Evolutionary conservation across 2,888 invertebrate genomes (phyloP).

Genomic region (Metacarcinus magister): DNA sequence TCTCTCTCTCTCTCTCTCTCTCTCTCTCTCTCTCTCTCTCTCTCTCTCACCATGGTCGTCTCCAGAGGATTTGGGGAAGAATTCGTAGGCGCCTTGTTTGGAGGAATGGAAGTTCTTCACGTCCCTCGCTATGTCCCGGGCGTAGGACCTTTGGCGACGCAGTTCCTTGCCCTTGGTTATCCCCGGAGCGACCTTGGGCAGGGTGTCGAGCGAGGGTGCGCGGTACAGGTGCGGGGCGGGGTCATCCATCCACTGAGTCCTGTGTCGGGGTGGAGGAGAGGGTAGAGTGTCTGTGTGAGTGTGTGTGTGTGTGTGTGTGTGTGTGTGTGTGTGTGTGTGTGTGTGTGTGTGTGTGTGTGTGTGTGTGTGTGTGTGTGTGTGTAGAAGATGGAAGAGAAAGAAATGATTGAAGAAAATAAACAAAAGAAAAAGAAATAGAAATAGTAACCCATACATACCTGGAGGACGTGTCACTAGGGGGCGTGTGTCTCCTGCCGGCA

Average conservation of each 20-base stretch:
- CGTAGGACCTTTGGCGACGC: constrained; percentile 79
- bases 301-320: neutral
- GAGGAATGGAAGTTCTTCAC: constrained; percentile 74
- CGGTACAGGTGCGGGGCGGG: constrained; percentile 87
- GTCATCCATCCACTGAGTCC: constrained; percentile 67
- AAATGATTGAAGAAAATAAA: neutral
- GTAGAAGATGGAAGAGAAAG: neutral
- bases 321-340: too few relatives aligned
- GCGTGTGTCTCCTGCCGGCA: constrained; percentile 67
- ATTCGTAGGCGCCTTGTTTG: constrained; percentile 75
- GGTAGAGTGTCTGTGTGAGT: neutral
- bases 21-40: constrained; percentile 57
- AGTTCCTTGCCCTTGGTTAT: constrained; percentile 69
- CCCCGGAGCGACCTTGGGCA: constrained; percentile 64
- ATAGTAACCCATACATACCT: neutral
- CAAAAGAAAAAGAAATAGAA: neutral
- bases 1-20: constrained; percentile 50
- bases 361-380: too few relatives aligned
- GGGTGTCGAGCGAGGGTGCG: constrained; percentile 83
- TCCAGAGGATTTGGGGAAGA: constrained; percentile 61
- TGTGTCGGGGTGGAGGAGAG: constrained; percentile 27
- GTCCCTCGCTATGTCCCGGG: constrained; percentile 76
- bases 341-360: too few relatives aligned
- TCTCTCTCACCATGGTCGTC: constrained; percentile 71
- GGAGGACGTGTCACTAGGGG: constrained; percentile 64